A percentile compares a stretch with the other conserved stretches of the same genome.
Evolutionary conservation across 2,888 invertebrate genomes (phyloP).

Genomic region (Paralinhomoeus sp.): DNA sequence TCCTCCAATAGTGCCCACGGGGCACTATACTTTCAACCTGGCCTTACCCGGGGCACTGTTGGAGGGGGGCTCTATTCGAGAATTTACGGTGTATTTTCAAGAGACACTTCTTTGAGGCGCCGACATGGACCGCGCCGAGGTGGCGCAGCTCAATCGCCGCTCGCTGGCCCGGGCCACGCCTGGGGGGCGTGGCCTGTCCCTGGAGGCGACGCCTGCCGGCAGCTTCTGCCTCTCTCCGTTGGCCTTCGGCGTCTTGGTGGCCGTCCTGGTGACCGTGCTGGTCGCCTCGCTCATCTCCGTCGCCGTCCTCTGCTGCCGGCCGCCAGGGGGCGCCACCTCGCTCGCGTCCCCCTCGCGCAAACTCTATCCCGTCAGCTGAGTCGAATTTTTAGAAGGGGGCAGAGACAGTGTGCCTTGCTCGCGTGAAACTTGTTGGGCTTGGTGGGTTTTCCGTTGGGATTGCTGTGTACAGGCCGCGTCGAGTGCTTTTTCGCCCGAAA

Average conservation of each 20-base stretch:
- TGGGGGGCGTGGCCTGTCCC: no score
- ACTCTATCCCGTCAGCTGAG: no score
- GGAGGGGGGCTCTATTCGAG: no score
- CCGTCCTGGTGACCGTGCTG: conserved; percentile 9
- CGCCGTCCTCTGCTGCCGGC: conserved; percentile 8
- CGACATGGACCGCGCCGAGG: conserved; percentile 3
- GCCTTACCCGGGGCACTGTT: not conserved
- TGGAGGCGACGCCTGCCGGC: conserved; percentile 2
- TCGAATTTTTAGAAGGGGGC: no score
- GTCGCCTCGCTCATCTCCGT: conserved; percentile 9
- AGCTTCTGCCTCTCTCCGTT: conserved; percentile 12
- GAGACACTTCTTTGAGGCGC: conserved; percentile 2
- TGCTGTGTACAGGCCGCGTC: no score
- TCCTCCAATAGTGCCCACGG: no score
- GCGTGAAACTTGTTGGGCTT: no score
- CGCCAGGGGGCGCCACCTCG: not conserved
- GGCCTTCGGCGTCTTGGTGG: conserved; percentile 10
- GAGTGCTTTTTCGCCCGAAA: no score
- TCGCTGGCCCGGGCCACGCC: not conserved
- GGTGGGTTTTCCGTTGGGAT: no score
- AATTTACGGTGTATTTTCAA: not conserved
- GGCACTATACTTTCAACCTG: no score
- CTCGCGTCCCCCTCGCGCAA: no score
- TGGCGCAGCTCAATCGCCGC: not conserved
- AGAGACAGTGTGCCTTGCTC: no score